A percentile compares a stretch with the other conserved stretches of the same genome.
These are phyloP conservation scores for Ectemnius cavifrons DNA, from an alignment of 2,888 invertebrate species.

Conservation along the genomic window DNA sequence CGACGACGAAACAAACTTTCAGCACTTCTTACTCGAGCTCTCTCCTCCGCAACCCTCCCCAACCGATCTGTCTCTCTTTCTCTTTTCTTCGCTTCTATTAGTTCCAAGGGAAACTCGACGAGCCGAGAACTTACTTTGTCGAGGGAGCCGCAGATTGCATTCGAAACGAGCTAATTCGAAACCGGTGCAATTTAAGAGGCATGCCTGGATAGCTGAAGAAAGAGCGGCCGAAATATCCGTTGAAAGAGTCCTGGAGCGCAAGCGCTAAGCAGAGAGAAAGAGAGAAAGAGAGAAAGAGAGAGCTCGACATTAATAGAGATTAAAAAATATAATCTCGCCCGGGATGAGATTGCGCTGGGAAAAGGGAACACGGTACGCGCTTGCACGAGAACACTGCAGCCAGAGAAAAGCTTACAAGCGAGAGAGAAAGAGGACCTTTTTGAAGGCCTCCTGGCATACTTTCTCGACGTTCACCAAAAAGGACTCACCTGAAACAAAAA, in stretches of 20 bases:
- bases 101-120: too few species aligned
- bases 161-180: constrained; percentile 5
- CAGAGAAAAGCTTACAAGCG: neutral
- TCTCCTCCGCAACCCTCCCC: too few species aligned
- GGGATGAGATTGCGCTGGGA: constrained; percentile 6
- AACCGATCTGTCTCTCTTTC: too few species aligned
- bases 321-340: constrained; percentile 16
- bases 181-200: constrained; percentile 1
- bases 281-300: neutral
- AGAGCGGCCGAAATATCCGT: neutral
- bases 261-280: too few species aligned
- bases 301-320: constrained; percentile 18
- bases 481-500: constrained; percentile 29
- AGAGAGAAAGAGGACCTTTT: neutral
- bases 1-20: constrained; percentile 1
- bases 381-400: neutral
- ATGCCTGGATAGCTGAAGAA: neutral
- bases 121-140: too few species aligned
- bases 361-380: constrained; percentile 4
- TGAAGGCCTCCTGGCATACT: neutral
- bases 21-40: neutral
- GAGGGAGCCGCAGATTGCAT: too few species aligned
- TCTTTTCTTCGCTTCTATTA: too few species aligned
- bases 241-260: neutral
- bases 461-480: neutral